These are phyloP conservation scores for Anastrepha obliqua DNA, from an alignment of 1,140 invertebrate species.

Conservation along the genomic window DNA sequence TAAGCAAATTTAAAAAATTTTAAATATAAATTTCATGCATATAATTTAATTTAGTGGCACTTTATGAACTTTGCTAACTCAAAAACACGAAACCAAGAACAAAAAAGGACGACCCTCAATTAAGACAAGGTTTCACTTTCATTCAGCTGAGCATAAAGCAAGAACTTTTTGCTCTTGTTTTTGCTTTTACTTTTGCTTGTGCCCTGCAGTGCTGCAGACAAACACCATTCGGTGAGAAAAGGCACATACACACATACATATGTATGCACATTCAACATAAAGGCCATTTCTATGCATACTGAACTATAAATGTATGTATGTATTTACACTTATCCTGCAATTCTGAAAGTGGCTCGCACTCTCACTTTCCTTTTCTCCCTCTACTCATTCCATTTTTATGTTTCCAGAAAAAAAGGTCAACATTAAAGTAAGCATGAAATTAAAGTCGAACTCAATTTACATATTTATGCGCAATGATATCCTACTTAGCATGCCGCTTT, in stretches of 20 bases:
- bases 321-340: background rate
- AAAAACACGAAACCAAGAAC: background rate
- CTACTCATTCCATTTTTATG: background rate
- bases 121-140: constrained; percentile 25
- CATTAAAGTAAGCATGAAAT: constrained; percentile 55
- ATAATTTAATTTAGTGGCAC: constrained; percentile 27
- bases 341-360: background rate
- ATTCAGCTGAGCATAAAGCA: background rate
- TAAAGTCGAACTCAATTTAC: constrained; percentile 38
- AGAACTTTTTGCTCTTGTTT: background rate
- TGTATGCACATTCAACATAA: background rate
- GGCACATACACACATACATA: background rate
- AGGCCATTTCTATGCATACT: too few species aligned
- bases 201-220: background rate
- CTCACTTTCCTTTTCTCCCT: background rate
- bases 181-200: background rate
- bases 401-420: constrained; percentile 31
- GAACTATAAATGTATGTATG: too few species aligned
- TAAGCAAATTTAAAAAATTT: background rate
- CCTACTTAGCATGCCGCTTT: background rate
- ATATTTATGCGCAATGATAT: constrained; percentile 53
- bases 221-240: background rate
- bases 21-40: background rate
- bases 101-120: background rate
- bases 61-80: background rate